Evolutionary conservation across 92 coral and sea anemone species (phyloP).

Genomic region (Parazoanthus atlanticus): DNA sequence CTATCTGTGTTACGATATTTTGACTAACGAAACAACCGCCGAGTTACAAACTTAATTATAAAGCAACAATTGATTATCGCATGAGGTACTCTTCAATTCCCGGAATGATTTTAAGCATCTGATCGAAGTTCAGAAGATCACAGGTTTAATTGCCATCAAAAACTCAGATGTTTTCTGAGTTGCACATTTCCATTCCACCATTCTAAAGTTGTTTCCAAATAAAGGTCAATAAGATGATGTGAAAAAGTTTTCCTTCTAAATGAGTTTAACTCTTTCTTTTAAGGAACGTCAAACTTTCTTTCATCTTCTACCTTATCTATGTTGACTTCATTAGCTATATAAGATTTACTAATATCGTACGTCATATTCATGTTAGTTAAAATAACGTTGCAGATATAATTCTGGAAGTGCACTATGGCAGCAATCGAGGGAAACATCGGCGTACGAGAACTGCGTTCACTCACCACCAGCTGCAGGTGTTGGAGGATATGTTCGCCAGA

Average conservation of each 20-base stretch:
- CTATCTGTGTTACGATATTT: too few relatives aligned
- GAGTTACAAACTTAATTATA: too few relatives aligned
- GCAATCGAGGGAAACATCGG: conserved; percentile 84
- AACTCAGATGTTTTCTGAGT: too few relatives aligned
- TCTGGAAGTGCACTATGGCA: conserved; percentile 89
- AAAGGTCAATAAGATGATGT: neutral
- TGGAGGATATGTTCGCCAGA: conserved; percentile 83
- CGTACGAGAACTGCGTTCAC: conserved; percentile 97
- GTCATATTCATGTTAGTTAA: neutral
- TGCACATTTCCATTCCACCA: too few relatives aligned
- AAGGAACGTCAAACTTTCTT: neutral
- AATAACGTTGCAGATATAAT: conserved; percentile 75
- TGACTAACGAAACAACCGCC: neutral
- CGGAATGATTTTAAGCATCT: neutral
- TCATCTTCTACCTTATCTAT: neutral
- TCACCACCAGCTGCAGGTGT: conserved; percentile 87
- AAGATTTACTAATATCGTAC: neutral
- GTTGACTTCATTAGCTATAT: neutral
- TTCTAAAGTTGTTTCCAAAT: neutral
- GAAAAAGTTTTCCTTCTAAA: neutral
- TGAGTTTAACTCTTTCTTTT: neutral
- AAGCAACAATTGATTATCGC: neutral
- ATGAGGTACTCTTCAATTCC: neutral
- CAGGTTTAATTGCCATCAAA: too few relatives aligned
- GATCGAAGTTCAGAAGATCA: too few relatives aligned